Evolutionary conservation across 2,113 vertebrate species (phyloP).

Genomic region (Falco punctatus): DNA sequence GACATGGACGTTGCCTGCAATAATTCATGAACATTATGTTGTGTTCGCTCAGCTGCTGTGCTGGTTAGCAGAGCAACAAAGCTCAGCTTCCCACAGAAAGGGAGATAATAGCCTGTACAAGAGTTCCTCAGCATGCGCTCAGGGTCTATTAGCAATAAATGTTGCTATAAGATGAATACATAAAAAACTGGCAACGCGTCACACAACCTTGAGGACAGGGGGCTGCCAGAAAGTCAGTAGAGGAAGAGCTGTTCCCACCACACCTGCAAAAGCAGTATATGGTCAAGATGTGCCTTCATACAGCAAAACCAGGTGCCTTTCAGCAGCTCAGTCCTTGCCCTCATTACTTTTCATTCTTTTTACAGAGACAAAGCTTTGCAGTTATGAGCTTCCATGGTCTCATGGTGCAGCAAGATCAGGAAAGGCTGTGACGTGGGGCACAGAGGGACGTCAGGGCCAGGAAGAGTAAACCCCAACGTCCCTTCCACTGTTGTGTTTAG

Average conservation of each 20-base stretch:
- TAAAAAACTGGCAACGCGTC: not conserved
- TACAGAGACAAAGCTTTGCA: not conserved
- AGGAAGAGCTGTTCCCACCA: not conserved
- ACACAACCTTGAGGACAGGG: fast-evolving
- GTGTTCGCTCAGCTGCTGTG: not conserved
- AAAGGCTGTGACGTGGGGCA: not conserved
- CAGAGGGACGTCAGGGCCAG: not conserved
- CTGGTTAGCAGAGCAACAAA: not conserved
- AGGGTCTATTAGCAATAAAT: not conserved
- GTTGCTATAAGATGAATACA: not conserved
- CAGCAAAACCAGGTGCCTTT: not conserved
- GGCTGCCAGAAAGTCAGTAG: not conserved
- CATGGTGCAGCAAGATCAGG: not conserved
- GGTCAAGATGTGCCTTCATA: not conserved
- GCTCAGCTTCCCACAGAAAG: not conserved
- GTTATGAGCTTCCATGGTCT: fast-evolving
- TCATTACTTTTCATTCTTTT: not conserved
- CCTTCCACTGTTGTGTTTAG: not conserved
- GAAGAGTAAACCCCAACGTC: not conserved
- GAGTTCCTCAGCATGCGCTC: not conserved
- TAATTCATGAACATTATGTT: conserved; percentile 29
- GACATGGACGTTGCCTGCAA: not conserved
- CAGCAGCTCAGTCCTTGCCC: not conserved
- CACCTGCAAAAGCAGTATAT: not conserved
- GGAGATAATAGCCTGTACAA: not conserved